These are phyloP conservation scores for Rhinophrynus dorsalis DNA, from an alignment of 2,797 vertebrate genomes.

Conservation along the genomic window DNA sequence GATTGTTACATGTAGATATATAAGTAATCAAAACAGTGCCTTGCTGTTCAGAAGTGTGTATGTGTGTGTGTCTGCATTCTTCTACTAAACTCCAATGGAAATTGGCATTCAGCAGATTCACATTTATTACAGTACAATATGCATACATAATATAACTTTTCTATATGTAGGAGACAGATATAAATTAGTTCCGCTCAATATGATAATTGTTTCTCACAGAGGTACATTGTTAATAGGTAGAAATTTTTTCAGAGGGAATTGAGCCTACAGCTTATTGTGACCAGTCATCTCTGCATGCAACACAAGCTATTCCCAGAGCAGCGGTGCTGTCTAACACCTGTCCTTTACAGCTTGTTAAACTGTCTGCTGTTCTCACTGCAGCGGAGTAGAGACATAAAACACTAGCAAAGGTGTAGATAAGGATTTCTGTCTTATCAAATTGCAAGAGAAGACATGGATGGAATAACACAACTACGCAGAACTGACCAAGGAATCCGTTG, in stretches of 20 bases:
- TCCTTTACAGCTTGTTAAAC: conserved; percentile 44
- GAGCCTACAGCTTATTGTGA: not conserved
- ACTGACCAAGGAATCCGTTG: conserved; percentile 7
- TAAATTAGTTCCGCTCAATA: conserved; percentile 1
- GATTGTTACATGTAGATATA: not conserved
- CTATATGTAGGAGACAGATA: not conserved
- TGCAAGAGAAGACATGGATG: conserved; percentile 18
- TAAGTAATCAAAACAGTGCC: not conserved
- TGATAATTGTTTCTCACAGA: not conserved
- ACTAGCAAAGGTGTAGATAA: conserved; percentile 35
- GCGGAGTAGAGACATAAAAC: conserved; percentile 28
- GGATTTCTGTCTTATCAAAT: conserved; percentile 26
- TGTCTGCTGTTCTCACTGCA: conserved; percentile 31
- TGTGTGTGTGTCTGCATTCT: no score
- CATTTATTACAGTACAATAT: not conserved
- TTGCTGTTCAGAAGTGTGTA: not conserved
- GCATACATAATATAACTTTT: not conserved
- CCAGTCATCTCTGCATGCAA: not conserved
- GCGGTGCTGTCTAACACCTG: conserved; percentile 42
- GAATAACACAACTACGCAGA: conserved; percentile 9
- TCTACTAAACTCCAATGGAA: not conserved
- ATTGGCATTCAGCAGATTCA: not conserved
- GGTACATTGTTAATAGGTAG: not conserved
- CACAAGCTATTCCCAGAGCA: conserved; percentile 34
- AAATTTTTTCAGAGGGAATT: not conserved